These are phyloP conservation scores for Oryzaephilus surinamensis DNA, from an alignment of 1,140 invertebrate species.

Conservation along the genomic window DNA sequence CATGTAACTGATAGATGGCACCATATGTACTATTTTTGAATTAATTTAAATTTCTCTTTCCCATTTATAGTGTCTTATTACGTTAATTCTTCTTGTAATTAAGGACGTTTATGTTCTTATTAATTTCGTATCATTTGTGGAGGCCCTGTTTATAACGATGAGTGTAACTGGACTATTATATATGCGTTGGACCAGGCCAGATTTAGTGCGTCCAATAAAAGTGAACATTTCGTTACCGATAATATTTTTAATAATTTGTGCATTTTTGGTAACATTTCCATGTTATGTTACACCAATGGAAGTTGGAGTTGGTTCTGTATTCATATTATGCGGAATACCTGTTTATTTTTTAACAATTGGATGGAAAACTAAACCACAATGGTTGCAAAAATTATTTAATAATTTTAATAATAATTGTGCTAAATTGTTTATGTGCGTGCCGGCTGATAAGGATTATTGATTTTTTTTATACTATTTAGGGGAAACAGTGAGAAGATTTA, in stretches of 20 bases:
- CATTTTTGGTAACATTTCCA: slow-evolving; percentile 73
- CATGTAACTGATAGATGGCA: background rate
- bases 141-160: slow-evolving; percentile 83
- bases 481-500: too few species aligned
- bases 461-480: too few species aligned
- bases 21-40: background rate
- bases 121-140: slow-evolving; percentile 88
- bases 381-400: slow-evolving; percentile 45
- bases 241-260: slow-evolving; percentile 72
- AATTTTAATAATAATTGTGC: slow-evolving; percentile 56
- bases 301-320: slow-evolving; percentile 70
- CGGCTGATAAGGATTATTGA: slow-evolving; percentile 41
- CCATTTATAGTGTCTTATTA: slow-evolving; percentile 61
- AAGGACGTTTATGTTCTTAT: slow-evolving; percentile 85
- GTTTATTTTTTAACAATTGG: slow-evolving; percentile 81
- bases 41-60: slow-evolving; percentile 2
- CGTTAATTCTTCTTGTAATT: slow-evolving; percentile 69
- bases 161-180: slow-evolving; percentile 81
- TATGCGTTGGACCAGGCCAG: slow-evolving; percentile 67
- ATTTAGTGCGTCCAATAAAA: slow-evolving; percentile 69
- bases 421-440: slow-evolving; percentile 64
- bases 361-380: slow-evolving; percentile 72
- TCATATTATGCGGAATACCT: slow-evolving; percentile 82
- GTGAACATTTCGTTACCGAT: slow-evolving; percentile 73
- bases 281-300: slow-evolving; percentile 66